Conservation (phyloP, 2,888 invertebrate species). For the Acrobasis suavella region DNA sequence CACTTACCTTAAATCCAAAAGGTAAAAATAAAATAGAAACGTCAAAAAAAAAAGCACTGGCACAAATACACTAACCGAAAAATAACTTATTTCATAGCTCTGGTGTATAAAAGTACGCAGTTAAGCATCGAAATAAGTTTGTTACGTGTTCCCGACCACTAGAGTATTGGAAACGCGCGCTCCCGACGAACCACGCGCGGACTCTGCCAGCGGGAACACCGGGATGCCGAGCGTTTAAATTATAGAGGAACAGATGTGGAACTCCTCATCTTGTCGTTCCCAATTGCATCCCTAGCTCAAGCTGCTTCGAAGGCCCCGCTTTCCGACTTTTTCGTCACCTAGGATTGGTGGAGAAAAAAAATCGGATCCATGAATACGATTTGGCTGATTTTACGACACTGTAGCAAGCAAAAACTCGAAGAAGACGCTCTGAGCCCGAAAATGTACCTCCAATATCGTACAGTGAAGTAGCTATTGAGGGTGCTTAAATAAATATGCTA, state of each 20-base stretch:
- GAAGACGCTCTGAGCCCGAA: too few species aligned
- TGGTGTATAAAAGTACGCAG: constrained; percentile 25
- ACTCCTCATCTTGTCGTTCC: too few species aligned
- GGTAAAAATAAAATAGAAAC: constrained; percentile 3
- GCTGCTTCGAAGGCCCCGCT: background rate
- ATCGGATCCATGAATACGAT: too few species aligned
- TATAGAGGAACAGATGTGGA: too few species aligned
- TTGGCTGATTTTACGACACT: too few species aligned
- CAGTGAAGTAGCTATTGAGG: too few species aligned
- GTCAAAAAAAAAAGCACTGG: constrained; percentile 13
- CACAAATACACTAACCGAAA: background rate
- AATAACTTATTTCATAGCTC: constrained; percentile 22
- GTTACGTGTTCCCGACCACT: constrained; percentile 35
- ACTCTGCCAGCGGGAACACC: constrained; percentile 51
- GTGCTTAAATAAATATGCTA: too few species aligned
- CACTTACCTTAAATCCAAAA: constrained; percentile 14
- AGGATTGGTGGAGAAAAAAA: too few species aligned
- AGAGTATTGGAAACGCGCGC: constrained; percentile 49
- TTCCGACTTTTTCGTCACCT: too few species aligned
- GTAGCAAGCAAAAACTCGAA: too few species aligned
- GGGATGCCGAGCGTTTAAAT: background rate
- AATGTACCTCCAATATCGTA: too few species aligned
- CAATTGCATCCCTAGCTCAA: too few species aligned
- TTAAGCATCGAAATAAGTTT: constrained; percentile 45
- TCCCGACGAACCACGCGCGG: constrained; percentile 56